Conservation (phyloP, 2,888 invertebrate species). For the Venusia cambrica region DNA sequence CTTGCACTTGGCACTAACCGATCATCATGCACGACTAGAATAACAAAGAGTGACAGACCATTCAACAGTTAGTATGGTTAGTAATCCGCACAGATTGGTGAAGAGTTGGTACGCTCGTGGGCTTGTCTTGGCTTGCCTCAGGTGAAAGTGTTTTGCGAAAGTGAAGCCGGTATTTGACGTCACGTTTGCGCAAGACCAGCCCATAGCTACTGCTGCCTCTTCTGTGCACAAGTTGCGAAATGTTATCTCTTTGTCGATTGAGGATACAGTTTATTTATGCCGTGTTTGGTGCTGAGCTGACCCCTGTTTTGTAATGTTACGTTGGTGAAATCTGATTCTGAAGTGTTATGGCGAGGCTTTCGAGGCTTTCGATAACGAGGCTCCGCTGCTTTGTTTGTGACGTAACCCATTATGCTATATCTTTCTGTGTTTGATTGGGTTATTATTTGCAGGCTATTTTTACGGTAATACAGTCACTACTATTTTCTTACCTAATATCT, state of each 20-base stretch:
- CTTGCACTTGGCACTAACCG: too few relatives aligned
- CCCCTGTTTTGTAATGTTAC: constrained; percentile 27
- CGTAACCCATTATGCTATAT: too few relatives aligned
- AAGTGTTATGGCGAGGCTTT: constrained; percentile 16
- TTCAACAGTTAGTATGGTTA: constrained; percentile 11
- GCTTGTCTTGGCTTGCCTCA: constrained; percentile 42
- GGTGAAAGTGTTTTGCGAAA: constrained; percentile 79
- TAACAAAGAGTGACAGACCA: constrained; percentile 42
- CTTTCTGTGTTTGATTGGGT: too few relatives aligned
- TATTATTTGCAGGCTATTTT: too few relatives aligned
- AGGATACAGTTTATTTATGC: constrained; percentile 39
- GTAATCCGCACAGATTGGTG: constrained; percentile 11
- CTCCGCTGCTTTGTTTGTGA: too few relatives aligned
- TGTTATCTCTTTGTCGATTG: constrained; percentile 57
- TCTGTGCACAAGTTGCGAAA: constrained; percentile 58
- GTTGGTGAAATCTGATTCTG: constrained; percentile 23
- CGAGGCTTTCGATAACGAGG: constrained; percentile 6
- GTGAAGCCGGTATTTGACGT: constrained; percentile 79
- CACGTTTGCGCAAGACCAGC: constrained; percentile 73
- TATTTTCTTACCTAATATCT: too few relatives aligned
- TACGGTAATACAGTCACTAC: too few relatives aligned
- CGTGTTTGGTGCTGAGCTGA: constrained; percentile 16
- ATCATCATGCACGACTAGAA: constrained; percentile 45
- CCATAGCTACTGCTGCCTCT: constrained; percentile 18
- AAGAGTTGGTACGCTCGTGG: constrained; percentile 25